phyloP scores from a whole-genome alignment of 2,888 invertebrate genomes.

The Quadriops clusia region DNA sequence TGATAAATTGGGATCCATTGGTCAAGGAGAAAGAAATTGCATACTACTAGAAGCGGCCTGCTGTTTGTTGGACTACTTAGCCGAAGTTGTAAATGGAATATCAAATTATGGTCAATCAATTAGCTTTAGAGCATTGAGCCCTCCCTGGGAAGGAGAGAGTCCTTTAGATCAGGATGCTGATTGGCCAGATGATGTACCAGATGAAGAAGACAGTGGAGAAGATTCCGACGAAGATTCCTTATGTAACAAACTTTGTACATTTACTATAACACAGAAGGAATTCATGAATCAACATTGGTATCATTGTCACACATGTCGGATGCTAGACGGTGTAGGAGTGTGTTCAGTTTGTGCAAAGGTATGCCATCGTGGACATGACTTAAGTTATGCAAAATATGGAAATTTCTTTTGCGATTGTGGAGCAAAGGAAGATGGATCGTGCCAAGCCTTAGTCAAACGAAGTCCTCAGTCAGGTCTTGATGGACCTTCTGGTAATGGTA shows the following conservation, averaged over 20 bases:
- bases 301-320: constrained; percentile 97
- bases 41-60: constrained; percentile 65
- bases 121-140: constrained; percentile 42
- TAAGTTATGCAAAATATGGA: constrained; percentile 94
- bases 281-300: constrained; percentile 99
- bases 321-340: constrained; percentile 97
- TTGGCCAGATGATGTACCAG: constrained; percentile 77
- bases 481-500: constrained; percentile 10
- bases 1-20: constrained; percentile 42
- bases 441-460: constrained; percentile 53
- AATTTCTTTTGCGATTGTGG: constrained; percentile 99
- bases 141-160: constrained; percentile 72
- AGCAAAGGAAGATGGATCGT: constrained; percentile 80
- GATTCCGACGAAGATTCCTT: constrained; percentile 90
- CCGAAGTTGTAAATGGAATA: constrained; percentile 53
- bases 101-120: constrained; percentile 11
- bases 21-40: constrained; percentile 35
- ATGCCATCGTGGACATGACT: constrained; percentile 92
- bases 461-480: constrained; percentile 40
- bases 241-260: constrained; percentile 88
- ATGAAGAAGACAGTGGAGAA: constrained; percentile 88
- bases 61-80: constrained; percentile 72
- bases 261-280: constrained; percentile 92
- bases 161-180: constrained; percentile 69
- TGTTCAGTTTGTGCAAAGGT: constrained; percentile 96